Conservation (phyloP, 2,888 invertebrate species). For the Noctua comes region DNA sequence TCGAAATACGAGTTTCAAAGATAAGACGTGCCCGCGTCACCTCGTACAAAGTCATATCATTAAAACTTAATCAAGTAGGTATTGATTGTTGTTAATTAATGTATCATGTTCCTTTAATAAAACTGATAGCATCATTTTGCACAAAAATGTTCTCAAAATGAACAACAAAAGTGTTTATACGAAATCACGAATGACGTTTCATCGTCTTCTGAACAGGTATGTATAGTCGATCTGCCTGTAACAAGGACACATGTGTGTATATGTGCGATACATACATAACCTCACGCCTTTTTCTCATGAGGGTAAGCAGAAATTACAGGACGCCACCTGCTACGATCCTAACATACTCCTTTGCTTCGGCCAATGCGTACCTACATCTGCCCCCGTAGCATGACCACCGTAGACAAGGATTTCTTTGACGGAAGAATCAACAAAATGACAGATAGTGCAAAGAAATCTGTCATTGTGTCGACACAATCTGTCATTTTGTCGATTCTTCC, state of each 20-base stretch:
- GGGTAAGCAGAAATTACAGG: background rate
- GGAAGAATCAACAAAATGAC: no score
- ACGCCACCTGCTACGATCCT: background rate
- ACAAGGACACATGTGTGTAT: background rate
- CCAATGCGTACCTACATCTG: background rate
- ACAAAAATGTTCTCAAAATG: background rate
- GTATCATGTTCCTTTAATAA: background rate
- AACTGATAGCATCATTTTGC: background rate
- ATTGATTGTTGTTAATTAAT: background rate
- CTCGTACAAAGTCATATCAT: background rate
- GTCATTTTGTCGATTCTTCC: no score
- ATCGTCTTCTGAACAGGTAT: background rate
- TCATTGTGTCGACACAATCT: no score
- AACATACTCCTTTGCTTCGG: background rate
- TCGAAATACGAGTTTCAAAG: conserved; percentile 21
- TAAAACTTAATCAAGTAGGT: background rate
- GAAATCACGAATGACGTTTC: background rate
- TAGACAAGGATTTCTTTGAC: no score
- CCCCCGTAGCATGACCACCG: no score
- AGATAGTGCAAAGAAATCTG: no score
- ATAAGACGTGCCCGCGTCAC: background rate
- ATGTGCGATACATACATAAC: background rate
- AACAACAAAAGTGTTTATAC: background rate
- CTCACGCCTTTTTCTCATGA: background rate
- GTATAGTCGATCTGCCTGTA: background rate